These are phyloP conservation scores for Gymnosoma rotundatum DNA, from an alignment of 2,888 invertebrate genomes.

Conservation along the genomic window DNA sequence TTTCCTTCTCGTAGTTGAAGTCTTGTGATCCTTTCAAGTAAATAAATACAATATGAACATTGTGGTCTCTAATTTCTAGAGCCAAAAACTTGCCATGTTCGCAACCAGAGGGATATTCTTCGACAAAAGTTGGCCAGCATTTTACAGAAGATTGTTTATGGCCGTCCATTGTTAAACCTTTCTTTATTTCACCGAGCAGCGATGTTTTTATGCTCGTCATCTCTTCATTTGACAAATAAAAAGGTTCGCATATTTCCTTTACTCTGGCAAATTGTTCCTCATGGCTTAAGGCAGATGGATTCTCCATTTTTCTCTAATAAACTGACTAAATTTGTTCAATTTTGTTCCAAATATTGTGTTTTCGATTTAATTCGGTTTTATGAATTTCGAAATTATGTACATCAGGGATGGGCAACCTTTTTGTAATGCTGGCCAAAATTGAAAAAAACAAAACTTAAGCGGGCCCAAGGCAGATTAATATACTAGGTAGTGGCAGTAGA, in stretches of 20 bases:
- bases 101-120: slow-evolving; percentile 47
- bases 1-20: background rate
- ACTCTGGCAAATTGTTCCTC: slow-evolving; percentile 91
- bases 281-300: background rate
- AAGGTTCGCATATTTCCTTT: slow-evolving; percentile 88
- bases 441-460: too few species aligned
- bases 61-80: slow-evolving; percentile 14
- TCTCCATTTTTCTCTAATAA: slow-evolving; percentile 4
- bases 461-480: too few species aligned
- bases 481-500: too few species aligned
- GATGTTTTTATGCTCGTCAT: slow-evolving; percentile 15
- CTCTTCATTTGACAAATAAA: slow-evolving; percentile 20
- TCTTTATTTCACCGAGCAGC: slow-evolving; percentile 22
- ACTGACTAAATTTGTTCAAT: background rate
- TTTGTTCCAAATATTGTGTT: background rate
- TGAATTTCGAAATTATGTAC: too few species aligned
- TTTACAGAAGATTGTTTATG: slow-evolving; percentile 3
- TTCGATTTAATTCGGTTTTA: background rate
- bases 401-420: too few species aligned
- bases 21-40: slow-evolving; percentile 30
- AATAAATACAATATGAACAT: slow-evolving; percentile 25
- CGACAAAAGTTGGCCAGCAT: slow-evolving; percentile 34
- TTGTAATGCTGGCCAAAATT: too few species aligned
- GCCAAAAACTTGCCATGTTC: slow-evolving; percentile 50
- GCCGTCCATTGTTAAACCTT: background rate